Evolutionary conservation across 2,888 invertebrate genomes (phyloP).

Genomic region (Oscheius onirici): DNA sequence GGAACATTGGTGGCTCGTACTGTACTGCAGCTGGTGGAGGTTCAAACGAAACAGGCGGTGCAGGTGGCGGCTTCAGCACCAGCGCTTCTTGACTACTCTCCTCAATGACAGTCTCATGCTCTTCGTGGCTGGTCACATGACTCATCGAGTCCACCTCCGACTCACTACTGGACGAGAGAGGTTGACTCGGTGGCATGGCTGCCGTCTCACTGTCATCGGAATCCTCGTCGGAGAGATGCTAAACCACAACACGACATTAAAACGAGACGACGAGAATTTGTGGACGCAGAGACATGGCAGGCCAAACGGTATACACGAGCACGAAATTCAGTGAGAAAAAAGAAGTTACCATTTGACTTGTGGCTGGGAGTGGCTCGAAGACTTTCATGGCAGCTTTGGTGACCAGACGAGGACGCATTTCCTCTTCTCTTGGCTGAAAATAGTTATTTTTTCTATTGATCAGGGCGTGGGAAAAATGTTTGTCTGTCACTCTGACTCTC

Average conservation of each 20-base stretch:
- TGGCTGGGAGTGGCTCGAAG: constrained; percentile 22
- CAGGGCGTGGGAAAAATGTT: background rate
- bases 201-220: constrained; percentile 23
- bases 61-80: constrained; percentile 4
- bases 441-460: background rate
- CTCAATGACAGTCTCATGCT: background rate
- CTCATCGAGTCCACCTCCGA: background rate
- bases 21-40: background rate
- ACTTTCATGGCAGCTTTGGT: constrained; percentile 33
- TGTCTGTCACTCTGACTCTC: too few species aligned
- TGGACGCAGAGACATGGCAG: constrained; percentile 4
- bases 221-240: constrained; percentile 20
- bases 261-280: background rate
- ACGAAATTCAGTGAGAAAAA: background rate
- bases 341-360: background rate
- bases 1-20: background rate
- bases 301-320: background rate
- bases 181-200: background rate
- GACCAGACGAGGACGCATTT: constrained; percentile 1
- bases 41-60: background rate
- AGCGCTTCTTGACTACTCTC: constrained; percentile 6
- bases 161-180: background rate
- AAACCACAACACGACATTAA: constrained; percentile 29
- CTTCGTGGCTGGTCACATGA: background rate
- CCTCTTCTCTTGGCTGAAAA: background rate